These are phyloP conservation scores for Erannis defoliaria DNA, from an alignment of 2,888 invertebrate genomes.

Conservation along the genomic window DNA sequence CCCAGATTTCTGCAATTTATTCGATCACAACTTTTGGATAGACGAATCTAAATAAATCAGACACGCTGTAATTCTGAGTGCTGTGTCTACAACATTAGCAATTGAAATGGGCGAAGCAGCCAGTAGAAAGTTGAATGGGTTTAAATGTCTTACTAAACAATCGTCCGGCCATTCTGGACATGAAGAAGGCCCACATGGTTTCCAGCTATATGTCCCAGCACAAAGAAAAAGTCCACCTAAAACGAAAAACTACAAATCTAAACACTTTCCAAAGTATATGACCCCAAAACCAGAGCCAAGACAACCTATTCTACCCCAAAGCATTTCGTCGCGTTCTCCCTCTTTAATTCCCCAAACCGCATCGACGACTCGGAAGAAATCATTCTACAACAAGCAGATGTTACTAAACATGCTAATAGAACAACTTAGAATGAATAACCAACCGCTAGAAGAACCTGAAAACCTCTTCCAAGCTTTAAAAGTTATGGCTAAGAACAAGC, in stretches of 20 bases:
- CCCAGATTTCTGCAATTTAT: slow-evolving; percentile 65
- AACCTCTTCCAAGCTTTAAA: slow-evolving; percentile 67
- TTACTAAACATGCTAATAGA: slow-evolving; percentile 63
- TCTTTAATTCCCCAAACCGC: slow-evolving; percentile 38
- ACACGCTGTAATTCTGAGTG: slow-evolving; percentile 5
- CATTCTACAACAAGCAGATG: slow-evolving; percentile 50
- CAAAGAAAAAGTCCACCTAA: neutral
- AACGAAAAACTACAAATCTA: neutral
- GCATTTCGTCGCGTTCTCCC: slow-evolving; percentile 1
- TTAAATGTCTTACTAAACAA: slow-evolving; percentile 9
- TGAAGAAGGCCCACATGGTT: slow-evolving; percentile 6
- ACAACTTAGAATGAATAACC: slow-evolving; percentile 53
- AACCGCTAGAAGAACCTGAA: slow-evolving; percentile 57
- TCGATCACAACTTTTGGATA: slow-evolving; percentile 69
- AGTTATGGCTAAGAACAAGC: slow-evolving; percentile 65
- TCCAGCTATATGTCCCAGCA: neutral
- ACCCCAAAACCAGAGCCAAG: slow-evolving; percentile 14
- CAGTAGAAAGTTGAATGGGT: slow-evolving; percentile 52
- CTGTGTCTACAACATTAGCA: slow-evolving; percentile 48
- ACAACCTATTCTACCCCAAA: slow-evolving; percentile 34
- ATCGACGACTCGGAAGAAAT: slow-evolving; percentile 20
- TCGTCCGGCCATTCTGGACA: slow-evolving; percentile 21
- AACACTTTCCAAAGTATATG: neutral
- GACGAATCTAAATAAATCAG: slow-evolving; percentile 45
- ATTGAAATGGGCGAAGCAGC: slow-evolving; percentile 62